A percentile compares a stretch with the other conserved stretches of the same genome.
These are phyloP conservation scores for Bagarius yarrelli DNA, from an alignment of 2,113 vertebrate species.

Conservation along the genomic window DNA sequence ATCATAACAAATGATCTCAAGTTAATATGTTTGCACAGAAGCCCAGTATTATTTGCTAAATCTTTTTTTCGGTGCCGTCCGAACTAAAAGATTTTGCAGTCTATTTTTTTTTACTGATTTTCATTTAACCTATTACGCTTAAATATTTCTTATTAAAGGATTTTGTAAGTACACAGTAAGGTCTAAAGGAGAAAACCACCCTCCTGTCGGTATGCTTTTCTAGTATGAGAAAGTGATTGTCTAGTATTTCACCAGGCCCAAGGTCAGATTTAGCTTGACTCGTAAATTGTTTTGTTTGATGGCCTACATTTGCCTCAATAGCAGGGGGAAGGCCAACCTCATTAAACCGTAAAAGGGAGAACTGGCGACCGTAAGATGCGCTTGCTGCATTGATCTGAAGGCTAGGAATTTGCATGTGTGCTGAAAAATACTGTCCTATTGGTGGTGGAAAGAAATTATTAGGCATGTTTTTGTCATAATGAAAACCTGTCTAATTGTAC, in stretches of 20 bases:
- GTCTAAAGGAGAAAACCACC: not conserved
- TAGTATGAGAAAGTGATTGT: slow-evolving; percentile 62
- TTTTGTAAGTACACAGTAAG: not conserved
- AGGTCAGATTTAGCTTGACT: slow-evolving; percentile 76
- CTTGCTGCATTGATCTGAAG: slow-evolving; percentile 67
- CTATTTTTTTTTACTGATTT: not conserved
- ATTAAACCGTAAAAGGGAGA: slow-evolving; percentile 73
- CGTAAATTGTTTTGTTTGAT: slow-evolving; percentile 79
- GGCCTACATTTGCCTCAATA: slow-evolving; percentile 74
- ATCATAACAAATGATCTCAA: slow-evolving; percentile 44
- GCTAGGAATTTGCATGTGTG: slow-evolving; percentile 60
- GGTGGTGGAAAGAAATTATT: slow-evolving; percentile 58
- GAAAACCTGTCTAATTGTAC: slow-evolving; percentile 59
- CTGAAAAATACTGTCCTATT: slow-evolving; percentile 66
- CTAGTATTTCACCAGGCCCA: slow-evolving; percentile 70
- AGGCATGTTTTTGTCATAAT: slow-evolving; percentile 55
- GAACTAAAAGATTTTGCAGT: slow-evolving; percentile 5
- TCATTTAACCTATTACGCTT: slow-evolving; percentile 3
- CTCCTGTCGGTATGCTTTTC: slow-evolving; percentile 49
- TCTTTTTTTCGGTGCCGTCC: slow-evolving; percentile 2
- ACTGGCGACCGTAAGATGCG: slow-evolving; percentile 58
- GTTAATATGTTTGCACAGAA: slow-evolving; percentile 35
- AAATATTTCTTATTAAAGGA: not conserved
- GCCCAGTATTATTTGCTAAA: slow-evolving; percentile 32
- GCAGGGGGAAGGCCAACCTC: slow-evolving; percentile 73